A percentile compares a stretch with the other conserved stretches of the same genome.
These are phyloP conservation scores for Brachionus koreanus DNA, from an alignment of 1,140 invertebrate species.

Conservation along the genomic window DNA sequence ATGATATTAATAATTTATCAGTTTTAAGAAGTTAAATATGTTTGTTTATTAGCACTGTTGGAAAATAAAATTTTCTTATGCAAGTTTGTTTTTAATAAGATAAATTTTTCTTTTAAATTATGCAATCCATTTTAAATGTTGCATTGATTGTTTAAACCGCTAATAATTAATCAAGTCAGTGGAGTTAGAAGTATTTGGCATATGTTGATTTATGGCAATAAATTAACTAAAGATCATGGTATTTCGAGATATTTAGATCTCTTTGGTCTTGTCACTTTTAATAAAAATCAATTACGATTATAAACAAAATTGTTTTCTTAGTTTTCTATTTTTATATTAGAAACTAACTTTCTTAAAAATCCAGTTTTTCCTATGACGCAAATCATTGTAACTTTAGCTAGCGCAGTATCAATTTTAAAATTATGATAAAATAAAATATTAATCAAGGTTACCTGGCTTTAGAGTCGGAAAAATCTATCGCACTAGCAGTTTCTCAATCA, in stretches of 20 bases:
- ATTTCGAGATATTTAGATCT: slow-evolving; percentile 22
- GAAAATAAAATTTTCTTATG: not conserved
- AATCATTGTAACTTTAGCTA: not conserved
- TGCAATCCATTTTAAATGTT: not conserved
- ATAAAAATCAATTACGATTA: not conserved
- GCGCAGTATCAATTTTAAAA: not conserved
- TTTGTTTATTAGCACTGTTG: not conserved
- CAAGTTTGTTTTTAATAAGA: not conserved
- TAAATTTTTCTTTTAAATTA: not conserved
- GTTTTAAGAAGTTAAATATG: not conserved
- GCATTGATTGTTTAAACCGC: not conserved
- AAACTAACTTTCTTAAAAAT: not conserved
- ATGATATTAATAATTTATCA: not conserved
- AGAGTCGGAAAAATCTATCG: not conserved
- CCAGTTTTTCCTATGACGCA: not conserved
- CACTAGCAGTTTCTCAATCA: not conserved
- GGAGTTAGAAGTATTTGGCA: not conserved
- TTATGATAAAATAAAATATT: not conserved
- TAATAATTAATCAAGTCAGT: not conserved
- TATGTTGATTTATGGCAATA: not conserved
- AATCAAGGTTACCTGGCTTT: not conserved
- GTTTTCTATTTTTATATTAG: not conserved
- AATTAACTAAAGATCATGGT: slow-evolving; percentile 21
- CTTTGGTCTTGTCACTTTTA: not conserved
- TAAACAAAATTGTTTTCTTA: not conserved